Conservation (phyloP, 2,113 vertebrate species). For the Poeciliopsis turrubarensis region DNA sequence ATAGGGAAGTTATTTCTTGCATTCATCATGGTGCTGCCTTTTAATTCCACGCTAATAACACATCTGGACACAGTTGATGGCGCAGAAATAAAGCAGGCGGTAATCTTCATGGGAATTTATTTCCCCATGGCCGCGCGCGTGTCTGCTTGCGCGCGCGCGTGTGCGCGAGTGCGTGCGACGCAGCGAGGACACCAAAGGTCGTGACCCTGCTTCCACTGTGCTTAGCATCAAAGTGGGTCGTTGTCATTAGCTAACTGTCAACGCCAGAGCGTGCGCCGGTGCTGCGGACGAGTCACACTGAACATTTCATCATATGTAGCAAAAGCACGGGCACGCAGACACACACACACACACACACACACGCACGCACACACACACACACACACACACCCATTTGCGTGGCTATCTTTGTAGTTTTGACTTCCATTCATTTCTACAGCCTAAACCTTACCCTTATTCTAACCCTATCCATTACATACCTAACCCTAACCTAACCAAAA, state of each 20-base stretch:
- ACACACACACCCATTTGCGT: no score
- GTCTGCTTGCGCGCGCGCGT: not conserved
- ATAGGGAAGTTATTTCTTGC: conserved; percentile 18
- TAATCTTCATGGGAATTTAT: conserved; percentile 40
- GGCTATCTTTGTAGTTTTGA: no score
- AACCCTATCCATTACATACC: no score
- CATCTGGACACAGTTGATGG: conserved; percentile 55
- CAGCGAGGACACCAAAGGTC: conserved; percentile 42
- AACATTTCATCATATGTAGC: no score
- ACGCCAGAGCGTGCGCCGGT: conserved; percentile 62
- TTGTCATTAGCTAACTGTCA: conserved; percentile 76
- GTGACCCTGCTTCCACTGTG: conserved; percentile 62
- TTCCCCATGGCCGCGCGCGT: conserved; percentile 7
- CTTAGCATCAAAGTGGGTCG: conserved; percentile 66
- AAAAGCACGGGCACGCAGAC: no score
- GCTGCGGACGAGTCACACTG: not conserved
- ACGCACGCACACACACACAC: no score
- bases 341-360: no score
- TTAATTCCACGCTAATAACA: conserved; percentile 22
- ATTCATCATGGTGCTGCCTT: conserved; percentile 4
- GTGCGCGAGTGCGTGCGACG: not conserved
- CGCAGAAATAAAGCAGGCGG: conserved; percentile 7
- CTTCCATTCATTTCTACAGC: no score
- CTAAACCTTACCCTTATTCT: no score
- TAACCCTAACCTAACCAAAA: no score